Evolutionary conservation across 2,797 vertebrate species (phyloP).

Genomic region (Psittacula echo): DNA sequence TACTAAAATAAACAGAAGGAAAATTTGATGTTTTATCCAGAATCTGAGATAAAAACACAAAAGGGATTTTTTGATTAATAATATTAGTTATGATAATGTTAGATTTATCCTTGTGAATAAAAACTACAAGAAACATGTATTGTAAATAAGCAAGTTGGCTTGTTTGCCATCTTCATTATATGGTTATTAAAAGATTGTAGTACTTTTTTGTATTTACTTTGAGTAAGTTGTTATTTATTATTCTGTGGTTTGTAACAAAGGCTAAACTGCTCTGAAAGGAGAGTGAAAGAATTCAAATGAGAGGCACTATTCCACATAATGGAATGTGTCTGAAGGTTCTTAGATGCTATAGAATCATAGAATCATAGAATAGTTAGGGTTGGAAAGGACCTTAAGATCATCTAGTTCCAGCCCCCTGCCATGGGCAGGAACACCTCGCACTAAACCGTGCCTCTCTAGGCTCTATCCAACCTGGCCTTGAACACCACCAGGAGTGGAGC

Average conservation of each 20-base stretch:
- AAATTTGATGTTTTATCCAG: neutral
- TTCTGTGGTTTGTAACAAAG: neutral
- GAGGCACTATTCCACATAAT: neutral
- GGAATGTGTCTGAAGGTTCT: neutral
- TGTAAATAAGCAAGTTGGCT: neutral
- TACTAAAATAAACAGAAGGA: conserved; percentile 61
- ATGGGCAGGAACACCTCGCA: too few species aligned
- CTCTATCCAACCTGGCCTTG: too few species aligned
- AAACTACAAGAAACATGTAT: neutral
- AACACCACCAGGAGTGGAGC: too few species aligned
- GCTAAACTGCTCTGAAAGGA: neutral
- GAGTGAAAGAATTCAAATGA: neutral
- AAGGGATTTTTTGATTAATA: conserved; percentile 17
- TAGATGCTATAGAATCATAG: neutral
- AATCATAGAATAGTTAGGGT: too few species aligned
- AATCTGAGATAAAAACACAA: neutral
- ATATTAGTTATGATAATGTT: conserved; percentile 13
- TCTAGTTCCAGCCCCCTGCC: too few species aligned
- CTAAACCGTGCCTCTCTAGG: too few species aligned
- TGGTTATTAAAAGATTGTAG: neutral
- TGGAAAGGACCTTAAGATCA: too few species aligned
- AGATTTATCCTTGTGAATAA: neutral
- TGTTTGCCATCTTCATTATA: neutral
- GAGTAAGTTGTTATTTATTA: neutral
- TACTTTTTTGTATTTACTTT: neutral